A percentile compares a stretch with the other conserved stretches of the same genome.
These are phyloP conservation scores for Myanophis thanlyinensis DNA, from an alignment of 2,113 vertebrate genomes.

Conservation along the genomic window DNA sequence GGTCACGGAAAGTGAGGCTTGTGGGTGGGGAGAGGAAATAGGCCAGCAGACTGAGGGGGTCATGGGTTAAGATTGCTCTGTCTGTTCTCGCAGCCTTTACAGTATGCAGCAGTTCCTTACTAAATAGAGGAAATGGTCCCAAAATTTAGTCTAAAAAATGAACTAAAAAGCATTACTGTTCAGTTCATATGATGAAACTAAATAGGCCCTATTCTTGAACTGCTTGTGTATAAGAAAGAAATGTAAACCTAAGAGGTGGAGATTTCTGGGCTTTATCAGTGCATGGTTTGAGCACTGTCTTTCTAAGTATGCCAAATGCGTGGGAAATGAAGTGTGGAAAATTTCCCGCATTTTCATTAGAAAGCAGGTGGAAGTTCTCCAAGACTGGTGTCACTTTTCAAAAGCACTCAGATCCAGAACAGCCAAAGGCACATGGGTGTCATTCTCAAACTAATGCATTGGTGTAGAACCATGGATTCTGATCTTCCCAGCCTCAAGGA, in stretches of 20 bases:
- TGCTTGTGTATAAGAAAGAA: not conserved
- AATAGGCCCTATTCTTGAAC: not conserved
- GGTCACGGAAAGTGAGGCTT: slow-evolving; percentile 8
- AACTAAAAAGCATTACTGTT: not conserved
- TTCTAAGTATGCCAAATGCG: not conserved
- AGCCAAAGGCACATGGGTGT: not conserved
- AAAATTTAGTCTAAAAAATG: not conserved
- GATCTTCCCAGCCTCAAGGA: not conserved
- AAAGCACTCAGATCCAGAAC: not conserved
- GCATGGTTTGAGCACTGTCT: not conserved
- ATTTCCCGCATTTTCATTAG: not conserved
- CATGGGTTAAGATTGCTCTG: not conserved
- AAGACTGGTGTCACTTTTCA: not conserved
- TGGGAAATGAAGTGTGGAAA: not conserved
- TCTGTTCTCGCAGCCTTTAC: not conserved
- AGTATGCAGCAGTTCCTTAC: not conserved
- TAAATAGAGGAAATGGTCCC: not conserved
- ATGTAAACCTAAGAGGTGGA: not conserved
- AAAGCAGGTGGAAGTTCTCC: not conserved
- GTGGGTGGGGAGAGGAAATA: not conserved
- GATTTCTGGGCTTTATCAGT: not conserved
- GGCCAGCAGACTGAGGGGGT: not conserved
- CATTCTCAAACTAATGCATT: not conserved
- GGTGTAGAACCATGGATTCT: not conserved
- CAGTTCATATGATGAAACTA: not conserved